phyloP scores from a whole-genome alignment of 2,888 invertebrate species.

The Subacronicta megacephala region DNA sequence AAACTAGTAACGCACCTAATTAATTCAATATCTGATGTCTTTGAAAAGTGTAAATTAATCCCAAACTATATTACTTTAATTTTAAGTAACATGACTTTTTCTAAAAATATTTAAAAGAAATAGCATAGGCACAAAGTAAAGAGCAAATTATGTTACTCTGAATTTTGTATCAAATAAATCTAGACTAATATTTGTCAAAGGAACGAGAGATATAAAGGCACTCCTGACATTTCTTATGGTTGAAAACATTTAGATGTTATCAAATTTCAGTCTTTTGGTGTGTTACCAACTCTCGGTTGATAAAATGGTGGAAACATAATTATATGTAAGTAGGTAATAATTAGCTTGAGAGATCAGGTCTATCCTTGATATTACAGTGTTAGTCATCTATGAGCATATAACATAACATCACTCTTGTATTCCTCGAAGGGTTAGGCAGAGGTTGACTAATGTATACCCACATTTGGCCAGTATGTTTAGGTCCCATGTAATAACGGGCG shows the following conservation, averaged over 20 bases:
- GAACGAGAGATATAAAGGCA: background rate
- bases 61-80: background rate
- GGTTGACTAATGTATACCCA: too few relatives aligned
- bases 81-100: slow-evolving; percentile 1
- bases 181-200: background rate
- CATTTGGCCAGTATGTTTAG: too few relatives aligned
- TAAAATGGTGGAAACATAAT: background rate
- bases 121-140: background rate
- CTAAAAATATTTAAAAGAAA: background rate
- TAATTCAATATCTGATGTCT: background rate
- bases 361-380: too few relatives aligned
- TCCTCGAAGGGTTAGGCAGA: too few relatives aligned
- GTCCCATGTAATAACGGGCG: too few relatives aligned
- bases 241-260: slow-evolving; percentile 9
- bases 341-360: slow-evolving; percentile 2
- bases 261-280: slow-evolving; percentile 17
- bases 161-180: background rate
- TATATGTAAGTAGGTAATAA: background rate
- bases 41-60: background rate
- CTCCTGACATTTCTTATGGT: slow-evolving; percentile 4
- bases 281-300: slow-evolving; percentile 7
- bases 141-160: background rate
- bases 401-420: too few relatives aligned
- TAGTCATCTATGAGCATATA: too few relatives aligned
- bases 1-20: background rate